These are phyloP conservation scores for Gavialis gangeticus DNA, from an alignment of 2,113 vertebrate species.

Conservation along the genomic window DNA sequence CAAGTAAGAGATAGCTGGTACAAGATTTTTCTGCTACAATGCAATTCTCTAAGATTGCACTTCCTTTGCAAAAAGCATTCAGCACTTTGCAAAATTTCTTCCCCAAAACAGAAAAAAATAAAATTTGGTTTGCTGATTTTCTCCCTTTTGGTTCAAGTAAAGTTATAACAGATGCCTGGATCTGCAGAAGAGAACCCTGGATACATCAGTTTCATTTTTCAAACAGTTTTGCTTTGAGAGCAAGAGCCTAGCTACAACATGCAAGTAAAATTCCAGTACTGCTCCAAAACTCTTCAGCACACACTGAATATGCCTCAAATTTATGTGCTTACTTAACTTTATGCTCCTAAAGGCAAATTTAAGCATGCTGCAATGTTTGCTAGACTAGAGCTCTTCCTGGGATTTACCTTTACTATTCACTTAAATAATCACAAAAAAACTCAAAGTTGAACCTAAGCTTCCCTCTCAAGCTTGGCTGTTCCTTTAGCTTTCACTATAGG, in stretches of 20 bases:
- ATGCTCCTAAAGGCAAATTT: background rate
- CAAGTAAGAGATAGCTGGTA: background rate
- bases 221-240: background rate
- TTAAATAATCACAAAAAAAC: slow-evolving; percentile 20
- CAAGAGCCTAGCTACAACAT: background rate
- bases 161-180: no score
- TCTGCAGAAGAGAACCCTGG: background rate
- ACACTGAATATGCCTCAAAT: background rate
- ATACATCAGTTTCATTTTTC: background rate
- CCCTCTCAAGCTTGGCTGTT: background rate
- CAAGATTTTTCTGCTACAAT: background rate
- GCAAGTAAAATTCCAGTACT: background rate
- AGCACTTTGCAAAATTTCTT: background rate
- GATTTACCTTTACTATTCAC: background rate
- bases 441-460: background rate
- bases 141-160: background rate
- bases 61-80: background rate
- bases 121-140: background rate
- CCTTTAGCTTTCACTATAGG: background rate
- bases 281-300: background rate
- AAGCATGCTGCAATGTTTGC: background rate
- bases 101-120: no score
- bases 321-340: background rate
- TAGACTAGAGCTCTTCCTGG: background rate
- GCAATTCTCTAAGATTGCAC: background rate